A percentile compares a stretch with the other conserved stretches of the same genome.
These are phyloP conservation scores for Lophotriccus pileatus DNA, from an alignment of 2,797 vertebrate species.

Conservation along the genomic window DNA sequence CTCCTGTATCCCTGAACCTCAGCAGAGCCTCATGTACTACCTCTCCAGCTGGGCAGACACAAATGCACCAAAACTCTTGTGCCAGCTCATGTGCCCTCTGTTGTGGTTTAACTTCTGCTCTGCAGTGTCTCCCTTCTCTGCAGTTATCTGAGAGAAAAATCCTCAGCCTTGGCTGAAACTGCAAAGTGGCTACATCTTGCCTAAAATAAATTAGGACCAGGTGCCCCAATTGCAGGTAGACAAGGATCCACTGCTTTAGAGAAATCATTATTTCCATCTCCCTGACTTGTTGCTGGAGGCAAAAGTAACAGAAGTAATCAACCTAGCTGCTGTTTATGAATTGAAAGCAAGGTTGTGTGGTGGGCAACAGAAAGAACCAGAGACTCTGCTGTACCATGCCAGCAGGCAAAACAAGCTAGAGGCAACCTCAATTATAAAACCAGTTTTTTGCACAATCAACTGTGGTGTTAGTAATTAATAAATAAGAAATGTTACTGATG, in stretches of 20 bases:
- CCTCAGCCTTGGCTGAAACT: not conserved
- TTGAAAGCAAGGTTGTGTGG: not conserved
- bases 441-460: not conserved
- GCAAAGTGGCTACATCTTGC: not conserved
- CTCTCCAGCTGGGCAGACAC: not conserved
- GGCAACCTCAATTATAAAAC: not conserved
- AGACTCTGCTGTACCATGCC: not conserved
- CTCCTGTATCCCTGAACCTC: not conserved
- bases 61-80: not conserved
- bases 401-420: not conserved
- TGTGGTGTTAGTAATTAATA: not conserved
- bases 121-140: not conserved
- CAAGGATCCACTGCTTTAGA: not conserved
- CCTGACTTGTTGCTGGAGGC: not conserved
- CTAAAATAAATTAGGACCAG: not conserved
- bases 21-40: fast-evolving
- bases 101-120: not conserved
- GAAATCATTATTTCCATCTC: not conserved
- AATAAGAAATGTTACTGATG: not conserved
- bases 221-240: not conserved
- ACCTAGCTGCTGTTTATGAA: not conserved
- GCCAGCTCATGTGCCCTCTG: not conserved
- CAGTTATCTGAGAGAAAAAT: not conserved
- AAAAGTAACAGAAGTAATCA: not conserved
- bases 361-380: not conserved